These are phyloP conservation scores for Lateolabrax maculatus DNA, from an alignment of 2,797 vertebrate species.

Conservation along the genomic window DNA sequence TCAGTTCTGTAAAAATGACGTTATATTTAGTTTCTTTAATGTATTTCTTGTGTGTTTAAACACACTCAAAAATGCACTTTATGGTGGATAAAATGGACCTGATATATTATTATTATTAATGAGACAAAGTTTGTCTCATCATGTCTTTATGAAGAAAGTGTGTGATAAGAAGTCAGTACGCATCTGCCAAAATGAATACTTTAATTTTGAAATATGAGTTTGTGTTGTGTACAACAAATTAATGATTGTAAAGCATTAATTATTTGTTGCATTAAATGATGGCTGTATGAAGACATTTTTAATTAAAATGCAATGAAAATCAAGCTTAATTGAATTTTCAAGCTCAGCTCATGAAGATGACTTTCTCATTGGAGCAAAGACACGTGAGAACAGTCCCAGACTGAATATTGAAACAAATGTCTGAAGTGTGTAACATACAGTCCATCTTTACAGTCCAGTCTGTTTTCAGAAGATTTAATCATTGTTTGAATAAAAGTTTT, in stretches of 20 bases:
- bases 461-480: neutral
- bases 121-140: neutral
- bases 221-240: neutral
- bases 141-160: neutral
- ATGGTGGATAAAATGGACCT: conserved; percentile 15
- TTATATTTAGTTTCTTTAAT: neutral
- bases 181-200: neutral
- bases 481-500: neutral
- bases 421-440: too few species aligned
- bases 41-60: neutral
- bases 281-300: neutral
- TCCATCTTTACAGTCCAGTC: neutral
- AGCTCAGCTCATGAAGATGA: neutral
- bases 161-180: neutral
- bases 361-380: neutral
- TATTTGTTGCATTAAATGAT: neutral
- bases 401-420: neutral
- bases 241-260: neutral
- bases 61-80: conserved; percentile 56
- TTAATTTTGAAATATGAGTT: neutral
- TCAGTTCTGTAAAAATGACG: neutral
- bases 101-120: neutral
- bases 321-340: neutral
- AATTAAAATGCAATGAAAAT: neutral
- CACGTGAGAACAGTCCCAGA: too few species aligned